A percentile compares a stretch with the other conserved stretches of the same genome.
phyloP scores from a whole-genome alignment of 2,888 invertebrate genomes.

The Entomobrya proxima region DNA sequence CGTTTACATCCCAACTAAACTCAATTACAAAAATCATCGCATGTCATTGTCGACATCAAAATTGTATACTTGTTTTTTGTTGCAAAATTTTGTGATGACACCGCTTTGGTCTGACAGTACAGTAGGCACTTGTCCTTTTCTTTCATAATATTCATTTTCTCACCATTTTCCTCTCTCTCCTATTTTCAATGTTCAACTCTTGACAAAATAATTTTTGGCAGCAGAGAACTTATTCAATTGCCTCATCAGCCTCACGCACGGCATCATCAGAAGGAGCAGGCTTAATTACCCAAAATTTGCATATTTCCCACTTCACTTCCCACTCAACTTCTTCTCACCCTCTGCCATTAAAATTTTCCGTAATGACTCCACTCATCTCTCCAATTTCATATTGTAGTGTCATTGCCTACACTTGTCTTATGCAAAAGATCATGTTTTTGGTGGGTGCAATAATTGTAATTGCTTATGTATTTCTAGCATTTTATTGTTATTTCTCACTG shows the following conservation, averaged over 20 bases:
- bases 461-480: slow-evolving; percentile 30
- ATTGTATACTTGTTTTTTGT: too few relatives aligned
- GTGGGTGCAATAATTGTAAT: slow-evolving; percentile 40
- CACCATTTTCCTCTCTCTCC: not conserved
- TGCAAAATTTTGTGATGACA: too few relatives aligned
- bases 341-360: slow-evolving; percentile 27
- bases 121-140: not conserved
- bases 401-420: slow-evolving; percentile 46
- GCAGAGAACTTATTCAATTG: not conserved
- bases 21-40: too few relatives aligned
- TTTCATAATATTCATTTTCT: not conserved
- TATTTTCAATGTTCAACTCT: too few relatives aligned
- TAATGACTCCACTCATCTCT: not conserved
- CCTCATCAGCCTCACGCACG: too few relatives aligned
- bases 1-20: too few relatives aligned
- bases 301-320: slow-evolving; percentile 23
- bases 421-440: not conserved
- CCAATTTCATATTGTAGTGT: not conserved
- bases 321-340: not conserved
- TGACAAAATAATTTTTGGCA: too few relatives aligned
- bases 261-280: not conserved
- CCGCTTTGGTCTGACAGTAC: too few relatives aligned
- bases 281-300: slow-evolving; percentile 51
- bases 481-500: not conserved
- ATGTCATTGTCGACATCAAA: too few relatives aligned